Evolutionary conservation across 1,140 invertebrate species (phyloP), one percentile per base, ranked within the genome.

Genomic region (Caenorhabditis briggsae): DNA sequence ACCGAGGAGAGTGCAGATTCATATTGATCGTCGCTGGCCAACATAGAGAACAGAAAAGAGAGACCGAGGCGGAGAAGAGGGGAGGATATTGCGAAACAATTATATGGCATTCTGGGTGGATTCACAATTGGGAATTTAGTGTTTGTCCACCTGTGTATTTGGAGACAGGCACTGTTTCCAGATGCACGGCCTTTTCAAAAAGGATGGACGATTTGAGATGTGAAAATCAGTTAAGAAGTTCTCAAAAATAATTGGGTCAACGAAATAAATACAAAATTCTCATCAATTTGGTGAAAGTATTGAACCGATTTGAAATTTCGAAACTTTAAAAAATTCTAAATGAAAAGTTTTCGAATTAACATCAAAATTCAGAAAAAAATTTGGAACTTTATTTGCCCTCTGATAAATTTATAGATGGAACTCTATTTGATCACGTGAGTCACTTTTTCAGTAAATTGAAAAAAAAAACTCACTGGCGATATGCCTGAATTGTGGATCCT

Each of bases 401-500:
- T 33, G 33, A 33, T 33, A 33, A 1, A 33, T 33, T 33, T 33
- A 53, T 12, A n/a, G 56, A 58, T 8, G 16, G 20, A 61, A 12
- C 59, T 23, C 14, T 61, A 11, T 12, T 61, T 11, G 3, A 12
- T 1, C 25, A 11, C 9, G 25, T 61, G 59, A 61, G 20, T 33
- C 59, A 61, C 18, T 46, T 46, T 14, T 46, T 46, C 2, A 48
- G 16, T 46, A 16, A 7, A 48, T 0, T 50, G 78, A n/a, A 78
- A 33, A 85, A 85, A n/a, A 78, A 33, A 85, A 85, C 85, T 86
- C 33, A 86, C 85, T 86, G 85, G 56, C 85, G 59, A 82, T 86
- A 86, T 41, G 85, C 85, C 82, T 86, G 85, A 50, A 86, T 86
- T 65, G 85, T 86, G 46, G 85, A 86, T 56, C 85, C 85, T 9